phyloP scores from a whole-genome alignment of 2,888 invertebrate species.

The Volucella bombylans region DNA sequence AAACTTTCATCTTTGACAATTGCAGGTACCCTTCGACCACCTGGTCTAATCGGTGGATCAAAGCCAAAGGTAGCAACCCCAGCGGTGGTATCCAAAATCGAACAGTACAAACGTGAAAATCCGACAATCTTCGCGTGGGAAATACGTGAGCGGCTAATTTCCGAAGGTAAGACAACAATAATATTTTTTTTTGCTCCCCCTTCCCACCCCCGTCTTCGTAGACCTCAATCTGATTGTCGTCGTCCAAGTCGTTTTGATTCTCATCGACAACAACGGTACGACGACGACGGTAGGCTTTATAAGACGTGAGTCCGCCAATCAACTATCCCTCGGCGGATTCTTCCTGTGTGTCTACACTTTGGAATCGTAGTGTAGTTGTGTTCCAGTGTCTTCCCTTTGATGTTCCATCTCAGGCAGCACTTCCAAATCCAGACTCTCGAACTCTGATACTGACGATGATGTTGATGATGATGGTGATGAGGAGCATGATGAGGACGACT shows the following conservation, averaged over 20 bases:
- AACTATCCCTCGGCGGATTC: conserved; percentile 49
- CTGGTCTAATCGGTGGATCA: conserved; percentile 96
- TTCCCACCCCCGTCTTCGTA: neutral
- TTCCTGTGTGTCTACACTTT: conserved; percentile 23
- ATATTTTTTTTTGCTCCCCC: conserved; percentile 30
- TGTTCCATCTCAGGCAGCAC: conserved; percentile 59
- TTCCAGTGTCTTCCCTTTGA: conserved; percentile 63
- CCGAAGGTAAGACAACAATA: conserved; percentile 90
- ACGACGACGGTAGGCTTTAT: conserved; percentile 21
- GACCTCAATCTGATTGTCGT: neutral
- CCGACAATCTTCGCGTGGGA: conserved; percentile 99
- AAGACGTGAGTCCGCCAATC: conserved; percentile 57
- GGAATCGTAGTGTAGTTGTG: neutral
- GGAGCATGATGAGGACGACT: conserved; percentile 7
- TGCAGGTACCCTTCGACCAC: conserved; percentile 93
- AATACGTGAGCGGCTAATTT: conserved; percentile 96
- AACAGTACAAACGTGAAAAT: conserved; percentile 98
- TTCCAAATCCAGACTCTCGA: conserved; percentile 35
- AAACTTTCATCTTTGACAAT: conserved; percentile 58
- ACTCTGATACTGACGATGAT: neutral
- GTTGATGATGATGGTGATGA: too few relatives aligned
- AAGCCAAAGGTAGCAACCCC: conserved; percentile 99
- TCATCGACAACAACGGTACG: conserved; percentile 47
- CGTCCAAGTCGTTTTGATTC: conserved; percentile 44
- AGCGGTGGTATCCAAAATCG: conserved; percentile 97